Evolutionary conservation across 1,140 invertebrate species (phyloP).

Genomic region (Melanaphis sacchari): DNA sequence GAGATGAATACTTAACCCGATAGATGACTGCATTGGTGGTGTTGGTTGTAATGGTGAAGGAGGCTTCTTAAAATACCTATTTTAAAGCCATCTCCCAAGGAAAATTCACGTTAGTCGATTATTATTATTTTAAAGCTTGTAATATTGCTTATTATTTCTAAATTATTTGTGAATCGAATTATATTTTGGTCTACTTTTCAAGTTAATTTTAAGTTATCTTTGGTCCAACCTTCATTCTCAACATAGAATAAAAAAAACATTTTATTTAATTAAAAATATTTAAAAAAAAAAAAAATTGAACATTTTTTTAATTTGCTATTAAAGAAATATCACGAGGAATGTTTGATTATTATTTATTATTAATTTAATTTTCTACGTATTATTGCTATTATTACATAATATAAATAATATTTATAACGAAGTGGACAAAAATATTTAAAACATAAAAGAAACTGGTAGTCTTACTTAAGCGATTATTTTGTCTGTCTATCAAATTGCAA

Average conservation of each 20-base stretch:
- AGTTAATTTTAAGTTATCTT: neutral
- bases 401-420: no score
- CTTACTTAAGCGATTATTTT: neutral
- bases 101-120: neutral
- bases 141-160: neutral
- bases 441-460: no score
- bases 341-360: neutral
- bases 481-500: neutral
- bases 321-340: no score
- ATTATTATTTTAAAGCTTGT: neutral
- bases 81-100: neutral
- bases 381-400: neutral
- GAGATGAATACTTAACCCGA: neutral
- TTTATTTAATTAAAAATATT: no score
- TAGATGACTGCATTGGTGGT: neutral
- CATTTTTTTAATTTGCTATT: neutral
- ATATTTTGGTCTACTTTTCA: neutral
- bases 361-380: neutral
- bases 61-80: neutral
- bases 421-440: neutral
- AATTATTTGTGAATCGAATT: neutral
- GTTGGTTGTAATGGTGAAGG: neutral
- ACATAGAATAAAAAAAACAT: no score
- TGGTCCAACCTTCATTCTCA: neutral
- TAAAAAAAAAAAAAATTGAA: neutral